These are phyloP conservation scores for Polydrusus cervinus DNA, from an alignment of 2,888 invertebrate species.

Conservation along the genomic window DNA sequence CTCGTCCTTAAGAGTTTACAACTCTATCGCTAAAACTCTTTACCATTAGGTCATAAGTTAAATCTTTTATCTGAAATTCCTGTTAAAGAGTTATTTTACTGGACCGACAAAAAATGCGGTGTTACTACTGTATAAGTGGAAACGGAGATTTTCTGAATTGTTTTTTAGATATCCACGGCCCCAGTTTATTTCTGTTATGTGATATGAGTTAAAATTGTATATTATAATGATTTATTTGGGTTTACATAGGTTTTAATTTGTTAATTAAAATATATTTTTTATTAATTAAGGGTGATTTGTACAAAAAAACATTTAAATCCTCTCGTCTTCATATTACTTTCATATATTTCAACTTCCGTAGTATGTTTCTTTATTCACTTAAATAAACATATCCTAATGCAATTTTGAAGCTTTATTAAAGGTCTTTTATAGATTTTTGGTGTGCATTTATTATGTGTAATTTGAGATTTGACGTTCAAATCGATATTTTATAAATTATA, in stretches of 20 bases:
- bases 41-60: constrained; percentile 50
- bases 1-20: not conserved
- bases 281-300: too few relatives aligned
- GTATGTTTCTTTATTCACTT: too few relatives aligned
- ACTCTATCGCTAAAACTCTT: constrained; percentile 29
- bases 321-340: too few relatives aligned
- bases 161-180: constrained; percentile 39
- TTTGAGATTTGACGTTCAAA: too few relatives aligned
- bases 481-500: too few relatives aligned
- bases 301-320: too few relatives aligned
- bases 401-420: too few relatives aligned
- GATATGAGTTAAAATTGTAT: constrained; percentile 18
- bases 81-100: constrained; percentile 49
- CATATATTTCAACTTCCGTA: too few relatives aligned
- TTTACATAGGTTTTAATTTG: not conserved
- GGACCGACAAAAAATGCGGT: constrained; percentile 51
- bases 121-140: constrained; percentile 54
- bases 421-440: too few relatives aligned
- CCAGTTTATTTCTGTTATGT: constrained; percentile 20
- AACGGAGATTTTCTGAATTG: constrained; percentile 51
- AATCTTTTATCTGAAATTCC: constrained; percentile 52
- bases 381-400: too few relatives aligned
- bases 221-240: not conserved
- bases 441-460: too few relatives aligned
- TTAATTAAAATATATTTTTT: not conserved